phyloP scores from a whole-genome alignment of 2,888 invertebrate species.

The Hirtodrosophila cameraria region DNA sequence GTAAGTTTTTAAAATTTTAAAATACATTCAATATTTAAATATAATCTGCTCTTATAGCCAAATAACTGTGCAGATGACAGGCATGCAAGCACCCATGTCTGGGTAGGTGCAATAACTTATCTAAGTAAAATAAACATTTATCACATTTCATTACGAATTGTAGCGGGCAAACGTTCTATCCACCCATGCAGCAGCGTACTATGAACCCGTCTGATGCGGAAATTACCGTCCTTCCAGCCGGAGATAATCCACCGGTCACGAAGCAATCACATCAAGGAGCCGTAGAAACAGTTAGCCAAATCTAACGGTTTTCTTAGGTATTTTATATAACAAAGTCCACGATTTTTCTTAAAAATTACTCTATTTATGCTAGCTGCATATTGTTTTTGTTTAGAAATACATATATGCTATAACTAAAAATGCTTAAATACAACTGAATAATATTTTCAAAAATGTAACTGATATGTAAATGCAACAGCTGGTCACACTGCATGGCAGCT shows the following conservation, averaged over 20 bases:
- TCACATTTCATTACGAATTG: background rate
- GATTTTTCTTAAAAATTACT: conserved; percentile 4
- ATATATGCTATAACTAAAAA: background rate
- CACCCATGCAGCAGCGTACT: conserved; percentile 4
- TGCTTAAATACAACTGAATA: background rate
- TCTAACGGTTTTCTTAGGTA: conserved; percentile 5
- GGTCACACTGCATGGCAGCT: conserved; percentile 15
- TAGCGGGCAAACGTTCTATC: conserved; percentile 1
- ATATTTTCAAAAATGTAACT: background rate
- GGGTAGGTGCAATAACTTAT: conserved; percentile 1
- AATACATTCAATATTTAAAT: background rate
- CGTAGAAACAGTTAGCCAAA: conserved; percentile 48
- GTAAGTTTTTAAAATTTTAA: background rate
- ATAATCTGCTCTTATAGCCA: conserved; percentile 9
- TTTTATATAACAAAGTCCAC: background rate
- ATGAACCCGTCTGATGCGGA: background rate
- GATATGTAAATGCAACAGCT: background rate
- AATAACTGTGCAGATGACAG: conserved; percentile 16
- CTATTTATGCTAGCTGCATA: background rate
- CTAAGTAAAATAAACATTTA: background rate
- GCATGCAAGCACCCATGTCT: background rate
- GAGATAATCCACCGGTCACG: background rate
- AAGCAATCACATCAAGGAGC: conserved; percentile 36
- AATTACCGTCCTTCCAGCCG: conserved; percentile 2
- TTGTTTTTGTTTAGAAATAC: background rate